These are phyloP conservation scores for Lepeophtheirus salmonis DNA, from an alignment of 1,140 invertebrate species.

Conservation along the genomic window DNA sequence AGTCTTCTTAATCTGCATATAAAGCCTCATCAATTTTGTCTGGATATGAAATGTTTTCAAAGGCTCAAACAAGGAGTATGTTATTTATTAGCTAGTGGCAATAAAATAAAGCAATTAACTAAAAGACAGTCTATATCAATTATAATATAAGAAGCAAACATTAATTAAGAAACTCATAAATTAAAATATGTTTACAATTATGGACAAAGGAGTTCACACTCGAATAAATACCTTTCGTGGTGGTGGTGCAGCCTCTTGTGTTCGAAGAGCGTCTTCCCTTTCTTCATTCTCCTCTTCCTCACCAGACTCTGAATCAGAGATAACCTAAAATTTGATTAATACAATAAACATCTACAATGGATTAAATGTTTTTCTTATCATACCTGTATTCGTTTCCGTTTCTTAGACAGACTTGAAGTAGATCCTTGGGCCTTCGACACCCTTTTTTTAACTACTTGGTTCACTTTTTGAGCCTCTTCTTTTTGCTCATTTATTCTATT, in stretches of 20 bases:
- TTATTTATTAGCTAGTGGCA: background rate
- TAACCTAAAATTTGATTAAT: background rate
- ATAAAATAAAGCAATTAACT: background rate
- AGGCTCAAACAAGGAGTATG: too few relatives aligned
- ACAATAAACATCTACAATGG: background rate
- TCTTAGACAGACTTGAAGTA: background rate
- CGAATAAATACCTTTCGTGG: background rate
- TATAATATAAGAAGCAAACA: background rate
- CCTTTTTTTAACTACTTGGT: background rate
- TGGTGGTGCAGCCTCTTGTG: background rate
- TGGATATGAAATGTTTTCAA: too few relatives aligned
- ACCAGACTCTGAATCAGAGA: background rate
- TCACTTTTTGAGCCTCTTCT: background rate
- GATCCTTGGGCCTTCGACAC: background rate
- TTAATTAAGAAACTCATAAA: background rate
- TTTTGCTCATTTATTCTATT: background rate
- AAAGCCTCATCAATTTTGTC: too few relatives aligned
- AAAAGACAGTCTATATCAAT: background rate
- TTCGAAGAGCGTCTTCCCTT: background rate
- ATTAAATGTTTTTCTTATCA: background rate
- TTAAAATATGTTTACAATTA: background rate
- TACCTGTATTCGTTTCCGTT: background rate
- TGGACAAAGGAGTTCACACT: background rate
- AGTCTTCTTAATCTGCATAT: too few relatives aligned
- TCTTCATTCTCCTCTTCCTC: background rate